These are phyloP conservation scores for Cryptus viduatorius DNA, from an alignment of 2,888 invertebrate species.

Conservation along the genomic window DNA sequence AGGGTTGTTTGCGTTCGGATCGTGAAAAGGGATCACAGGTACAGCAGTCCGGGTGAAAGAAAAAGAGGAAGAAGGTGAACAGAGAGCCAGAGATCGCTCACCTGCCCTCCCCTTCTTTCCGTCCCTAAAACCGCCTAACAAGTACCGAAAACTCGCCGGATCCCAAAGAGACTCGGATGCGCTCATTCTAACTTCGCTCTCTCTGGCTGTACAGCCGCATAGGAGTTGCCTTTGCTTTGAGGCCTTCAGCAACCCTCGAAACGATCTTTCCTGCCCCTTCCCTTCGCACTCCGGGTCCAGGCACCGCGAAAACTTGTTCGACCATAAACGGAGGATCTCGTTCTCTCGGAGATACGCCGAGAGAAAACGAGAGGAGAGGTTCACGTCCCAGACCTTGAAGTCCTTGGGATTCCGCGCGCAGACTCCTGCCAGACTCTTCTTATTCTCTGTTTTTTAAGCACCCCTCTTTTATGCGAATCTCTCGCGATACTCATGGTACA, in stretches of 20 bases:
- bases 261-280: conserved; percentile 21
- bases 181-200: conserved; percentile 43
- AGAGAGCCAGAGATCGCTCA: conserved; percentile 64
- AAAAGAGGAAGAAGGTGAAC: conserved; percentile 35
- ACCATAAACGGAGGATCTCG: conserved; percentile 60
- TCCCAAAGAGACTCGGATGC: conserved; percentile 45
- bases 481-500: conserved; percentile 22
- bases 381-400: conserved; percentile 59
- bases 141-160: conserved; percentile 54
- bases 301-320: conserved; percentile 58
- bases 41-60: conserved; percentile 32
- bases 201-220: not conserved
- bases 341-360: conserved; percentile 28
- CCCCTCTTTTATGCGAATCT: conserved; percentile 31
- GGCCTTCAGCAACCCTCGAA: conserved; percentile 12
- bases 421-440: conserved; percentile 58
- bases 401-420: conserved; percentile 62
- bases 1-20: conserved; percentile 52
- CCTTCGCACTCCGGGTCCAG: not conserved
- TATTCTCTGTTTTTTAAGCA: conserved; percentile 29
- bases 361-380: conserved; percentile 26
- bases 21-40: conserved; percentile 60
- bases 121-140: conserved; percentile 68
- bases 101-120: conserved; percentile 73
- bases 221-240: conserved; percentile 30